Conservation (phyloP, 92 coral and sea anemone genomes). For the Siderastrea radians region DNA sequence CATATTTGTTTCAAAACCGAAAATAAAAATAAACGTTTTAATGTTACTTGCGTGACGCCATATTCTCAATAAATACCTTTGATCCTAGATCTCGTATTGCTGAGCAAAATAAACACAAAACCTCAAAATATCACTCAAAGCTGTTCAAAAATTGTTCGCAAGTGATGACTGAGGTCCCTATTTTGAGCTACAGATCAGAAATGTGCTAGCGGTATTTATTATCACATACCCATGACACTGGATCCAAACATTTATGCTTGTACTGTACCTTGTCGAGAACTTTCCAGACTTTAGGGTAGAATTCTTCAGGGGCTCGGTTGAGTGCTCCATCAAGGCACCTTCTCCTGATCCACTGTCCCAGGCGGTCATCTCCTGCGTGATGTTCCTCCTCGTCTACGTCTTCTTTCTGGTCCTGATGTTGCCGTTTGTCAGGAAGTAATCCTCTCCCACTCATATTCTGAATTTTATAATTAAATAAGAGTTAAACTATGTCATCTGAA, state of each 20-base stretch:
- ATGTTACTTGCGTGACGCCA: no score
- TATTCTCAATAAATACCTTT: no score
- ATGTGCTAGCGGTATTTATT: no score
- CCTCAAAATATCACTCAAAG: no score
- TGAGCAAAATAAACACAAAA: no score
- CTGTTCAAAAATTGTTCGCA: no score
- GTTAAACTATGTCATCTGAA: not conserved
- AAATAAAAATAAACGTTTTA: not conserved
- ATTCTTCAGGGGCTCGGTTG: constrained; percentile 96
- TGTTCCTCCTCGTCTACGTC: constrained; percentile 65
- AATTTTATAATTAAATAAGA: not conserved
- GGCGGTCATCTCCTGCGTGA: constrained; percentile 67
- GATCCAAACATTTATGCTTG: no score
- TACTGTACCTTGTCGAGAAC: constrained; percentile 95
- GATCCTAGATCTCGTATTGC: no score
- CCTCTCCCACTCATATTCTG: constrained; percentile 66
- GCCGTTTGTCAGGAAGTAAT: constrained; percentile 26
- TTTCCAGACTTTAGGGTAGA: constrained; percentile 93
- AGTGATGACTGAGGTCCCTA: no score
- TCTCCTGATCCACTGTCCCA: constrained; percentile 95
- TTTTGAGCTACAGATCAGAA: no score
- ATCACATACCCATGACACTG: no score
- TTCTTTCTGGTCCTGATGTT: constrained; percentile 20
- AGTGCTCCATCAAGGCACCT: constrained; percentile 97
- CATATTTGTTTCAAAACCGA: not conserved